Evolutionary conservation across 2,113 vertebrate species (phyloP).

Genomic region (human (Homo sapiens)): DNA sequence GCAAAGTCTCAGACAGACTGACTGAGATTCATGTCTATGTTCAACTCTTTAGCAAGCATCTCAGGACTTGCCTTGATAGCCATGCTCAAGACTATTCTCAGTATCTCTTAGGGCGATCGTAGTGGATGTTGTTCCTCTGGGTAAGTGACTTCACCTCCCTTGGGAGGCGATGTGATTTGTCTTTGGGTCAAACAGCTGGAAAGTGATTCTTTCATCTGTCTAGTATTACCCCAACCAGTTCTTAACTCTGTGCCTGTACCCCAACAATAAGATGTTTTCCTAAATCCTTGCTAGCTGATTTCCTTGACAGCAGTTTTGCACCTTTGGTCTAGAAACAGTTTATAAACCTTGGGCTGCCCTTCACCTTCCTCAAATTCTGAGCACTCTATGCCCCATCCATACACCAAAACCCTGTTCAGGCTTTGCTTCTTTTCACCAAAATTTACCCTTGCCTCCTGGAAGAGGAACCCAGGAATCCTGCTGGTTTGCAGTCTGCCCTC

Average conservation of each 20-base stretch:
- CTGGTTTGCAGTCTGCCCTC: neutral
- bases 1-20: neutral
- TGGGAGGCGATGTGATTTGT: neutral
- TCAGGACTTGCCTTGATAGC: neutral
- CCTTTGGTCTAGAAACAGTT: neutral
- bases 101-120: neutral
- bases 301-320: neutral
- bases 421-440: slow-evolving; percentile 34
- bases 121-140: neutral
- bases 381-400: neutral
- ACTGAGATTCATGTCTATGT: neutral
- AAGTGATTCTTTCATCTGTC: neutral
- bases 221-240: neutral
- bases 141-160: neutral
- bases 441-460: neutral
- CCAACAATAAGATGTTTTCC: neutral
- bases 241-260: neutral
- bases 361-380: neutral
- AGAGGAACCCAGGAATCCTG: neutral
- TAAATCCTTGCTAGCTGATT: neutral
- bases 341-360: neutral
- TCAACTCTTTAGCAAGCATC: neutral
- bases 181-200: neutral
- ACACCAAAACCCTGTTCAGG: slow-evolving; percentile 15
- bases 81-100: neutral